Conservation (phyloP, 2,797 vertebrate species). For the Leucoraja ocellata region DNA sequence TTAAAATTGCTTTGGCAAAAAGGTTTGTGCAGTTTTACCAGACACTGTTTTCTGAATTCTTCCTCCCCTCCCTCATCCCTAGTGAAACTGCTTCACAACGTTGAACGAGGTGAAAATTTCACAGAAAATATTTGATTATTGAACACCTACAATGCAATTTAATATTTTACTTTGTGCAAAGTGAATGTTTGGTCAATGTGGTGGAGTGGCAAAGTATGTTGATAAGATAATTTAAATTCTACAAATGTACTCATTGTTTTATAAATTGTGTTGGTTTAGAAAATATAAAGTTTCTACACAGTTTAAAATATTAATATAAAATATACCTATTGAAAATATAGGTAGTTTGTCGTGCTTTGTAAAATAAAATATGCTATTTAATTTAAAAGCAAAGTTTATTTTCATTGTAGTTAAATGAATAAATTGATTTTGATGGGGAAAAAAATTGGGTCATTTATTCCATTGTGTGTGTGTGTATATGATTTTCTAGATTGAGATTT, state of each 20-base stretch:
- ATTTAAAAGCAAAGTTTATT: neutral
- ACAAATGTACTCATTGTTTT: neutral
- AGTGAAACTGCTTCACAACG: neutral
- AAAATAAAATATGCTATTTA: neutral
- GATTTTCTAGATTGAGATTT: too few relatives aligned
- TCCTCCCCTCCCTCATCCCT: too few relatives aligned
- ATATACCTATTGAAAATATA: neutral
- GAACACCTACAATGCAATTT: neutral
- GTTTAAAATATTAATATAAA: slow-evolving; percentile 18
- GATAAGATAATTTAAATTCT: neutral
- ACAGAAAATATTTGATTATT: neutral
- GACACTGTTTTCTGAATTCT: too few relatives aligned
- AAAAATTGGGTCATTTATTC: neutral
- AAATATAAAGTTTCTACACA: neutral
- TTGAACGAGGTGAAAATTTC: neutral
- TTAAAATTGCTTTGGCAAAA: neutral
- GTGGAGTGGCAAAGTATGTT: neutral
- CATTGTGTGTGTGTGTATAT: too few relatives aligned
- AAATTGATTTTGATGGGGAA: neutral
- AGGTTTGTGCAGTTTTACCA: neutral
- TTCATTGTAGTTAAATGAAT: slow-evolving; percentile 7
- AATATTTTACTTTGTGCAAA: neutral
- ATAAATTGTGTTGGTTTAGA: neutral
- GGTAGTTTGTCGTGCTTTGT: neutral
- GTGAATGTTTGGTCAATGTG: neutral